Base-by-base conservation (phyloP, 2,888 invertebrate species). In the Macaria notata region DNA sequence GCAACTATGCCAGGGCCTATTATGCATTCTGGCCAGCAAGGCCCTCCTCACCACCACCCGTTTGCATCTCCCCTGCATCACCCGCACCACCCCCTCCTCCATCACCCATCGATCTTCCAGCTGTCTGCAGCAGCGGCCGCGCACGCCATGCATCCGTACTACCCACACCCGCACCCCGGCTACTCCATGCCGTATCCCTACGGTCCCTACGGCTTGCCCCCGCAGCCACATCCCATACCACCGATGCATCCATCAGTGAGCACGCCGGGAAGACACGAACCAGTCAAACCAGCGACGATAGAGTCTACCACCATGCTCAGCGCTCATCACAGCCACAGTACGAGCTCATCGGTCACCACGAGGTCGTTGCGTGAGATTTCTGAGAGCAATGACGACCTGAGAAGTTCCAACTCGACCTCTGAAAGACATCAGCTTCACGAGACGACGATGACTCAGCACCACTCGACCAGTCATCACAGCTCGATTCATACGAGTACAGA, bases 21-120 rank as follows among this genome's bases (percentile, higher is more conserved):
- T 9, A 95, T 96, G 90, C 96, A 95, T 79, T 94, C 96, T 4
- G 93, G 95, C 3, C 95, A 95, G 74, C 95, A 95, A 46, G 95
- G 95, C 62, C 94, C 93, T 3, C 94, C 94, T 72, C 93, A 93
- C 71, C 93, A 94, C 49, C 94, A 93, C 83, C 93, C 95, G 9
- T 94, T 95, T 82, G 93, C 94, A 61, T 93, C 94, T 0, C 93
- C 93, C 46, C 92, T 95, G 79, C 95, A 94, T 70, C 96, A 96
- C 70, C 94, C 96, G 19, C 95, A 95, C 75, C 96, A 95, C 78
- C 93, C 93, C 0, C 81, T 95, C 48, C 93, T 95, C 76, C 95
- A 78, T 57, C 79, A 78, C 63, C 79, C 94, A 29, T 93, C 94
- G 3, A 88, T 95, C 60, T 89, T 90, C 55, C 90, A 91, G 72